Base-by-base conservation (phyloP, 2,888 invertebrate genomes). In the Aphidoletes aphidimyza region DNA sequence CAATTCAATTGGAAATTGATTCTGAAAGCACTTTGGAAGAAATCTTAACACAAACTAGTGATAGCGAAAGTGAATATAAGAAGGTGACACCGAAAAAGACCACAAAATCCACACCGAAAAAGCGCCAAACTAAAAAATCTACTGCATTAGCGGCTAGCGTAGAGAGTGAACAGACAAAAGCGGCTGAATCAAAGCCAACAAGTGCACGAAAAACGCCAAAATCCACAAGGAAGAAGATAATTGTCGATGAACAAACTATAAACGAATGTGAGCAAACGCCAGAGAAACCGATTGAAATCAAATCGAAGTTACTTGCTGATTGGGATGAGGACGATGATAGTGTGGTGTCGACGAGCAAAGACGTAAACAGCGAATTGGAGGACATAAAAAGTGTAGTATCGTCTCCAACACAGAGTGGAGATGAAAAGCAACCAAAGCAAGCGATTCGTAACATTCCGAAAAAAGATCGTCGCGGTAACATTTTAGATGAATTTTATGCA, bases 291-390 rank as follows among this genome's bases (percentile, higher is more conserved):
- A 47, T 17, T 86, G 93, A 94, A 88, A 92, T 95, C 86, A 93
- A 93, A 85, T 93, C 92, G 85, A 93, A 94, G 87, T 90, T 95
- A 78, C 89, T 95, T 85, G 94, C 94, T 0, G 95, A 96, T 88
- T 96, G 95, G 95, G 95, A 95, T 87, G 93, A 91, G 85, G 92
- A 91, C 26, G 91, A 91, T 54, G 91, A 91, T 39, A 87, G 85
- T 2, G 87, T 86, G n/a, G 84, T 86, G 17, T 86, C 89, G 26
- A 86, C 87, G n/a, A 87, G 86, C 45, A 87, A 87, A 34, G 84
- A 30, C 86, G 87, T 37, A 86, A 83, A 85, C 87, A 86, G 83
- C 30, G 83, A 83, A 83, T 22, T 30, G 30, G 42, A 37, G 26
- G 42, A 42, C 0, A 81, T 37, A 19, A 39, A 83, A 83, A 83